Base-by-base conservation (phyloP, 2,888 invertebrate species). In the Lithophane leautieri region DNA sequence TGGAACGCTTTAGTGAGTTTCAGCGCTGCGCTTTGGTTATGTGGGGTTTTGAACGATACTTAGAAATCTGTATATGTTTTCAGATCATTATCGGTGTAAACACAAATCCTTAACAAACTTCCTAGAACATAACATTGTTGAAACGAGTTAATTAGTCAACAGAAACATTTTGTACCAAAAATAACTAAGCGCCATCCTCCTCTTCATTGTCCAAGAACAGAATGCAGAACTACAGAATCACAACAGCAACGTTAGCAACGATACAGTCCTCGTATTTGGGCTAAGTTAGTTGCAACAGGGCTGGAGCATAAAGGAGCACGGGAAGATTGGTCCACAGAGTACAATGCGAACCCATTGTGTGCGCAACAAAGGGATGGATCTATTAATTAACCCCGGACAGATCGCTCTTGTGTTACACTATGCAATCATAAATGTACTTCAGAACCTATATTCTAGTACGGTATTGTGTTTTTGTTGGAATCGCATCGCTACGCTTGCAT, bases 301-400 rank as follows among this genome's bases (percentile, higher is more conserved):
- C 81, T 76, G 65, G 76, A 79, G 74, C 67, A 86, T 84, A 84
- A 84, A 81, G 82, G 79, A 81, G 71, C 72, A 81, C 70, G 87
- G 82, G 84, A 89, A 90, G 89, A 91, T 92, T 91, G 91, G 90
- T 88, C 89, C 90, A 89, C 88, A 83, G 90, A 77, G 90, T 84
- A 93, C 91, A 91, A 92, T 90, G 82, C 86, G 72, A 69, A 69
- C 75, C 89, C 82, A 93, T 92, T 93, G 93, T 93, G 86, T 74
- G 69, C 76, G 63, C 82, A 86, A 94, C 92, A 94, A 92, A 90
- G 90, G 90, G 79, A 86, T 79, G 88, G 89, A 90, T 90, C 92
- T 91, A 94, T 93, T 93, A 94, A 94, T 94, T 94, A 93, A 91
- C 91, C 86, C 86, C 79, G 82, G 90, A 91, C 91, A 89, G 90